Base-by-base conservation (phyloP, 2,797 vertebrate genomes). In the Lagodon rhomboides region DNA sequence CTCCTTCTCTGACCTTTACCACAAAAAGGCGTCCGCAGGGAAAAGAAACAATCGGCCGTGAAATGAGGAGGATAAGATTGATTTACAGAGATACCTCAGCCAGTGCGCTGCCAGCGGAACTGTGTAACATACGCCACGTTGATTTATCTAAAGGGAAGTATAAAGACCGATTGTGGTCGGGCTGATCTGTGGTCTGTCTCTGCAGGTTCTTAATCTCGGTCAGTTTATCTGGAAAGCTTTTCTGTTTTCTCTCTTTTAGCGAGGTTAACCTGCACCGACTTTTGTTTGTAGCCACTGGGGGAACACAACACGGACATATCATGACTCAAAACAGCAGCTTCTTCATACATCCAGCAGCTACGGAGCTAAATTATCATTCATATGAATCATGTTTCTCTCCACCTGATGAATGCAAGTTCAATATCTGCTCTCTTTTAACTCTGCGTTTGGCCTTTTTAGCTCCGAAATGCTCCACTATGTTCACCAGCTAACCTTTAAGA, bases 41-140 rank as follows among this genome's bases (percentile, higher is more conserved):
- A 56, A 61, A 83, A 85, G 69, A 89, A 85, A 85, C 89, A 80
- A 89, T 89, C 89, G 68, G 65, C 58, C 0, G 13, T 64, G 75
- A 91, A 90, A 91, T 80, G 80, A 87, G 73, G 73, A 75, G 82
- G 85, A 85, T 70, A n/a, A 73, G 79, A 90, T 88, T 83, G 88
- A 91, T 87, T 88, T 66, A 72, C 9, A 0, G 68, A 50, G 83
- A 69, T 73, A 77, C 72, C 72, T 68, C 55, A 63, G 59, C 51
- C 47, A 18, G 11, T n/a, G 59, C 15, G 67, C 51, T 22, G 63
- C 47, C 25, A 38, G 51, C 58, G 22, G 64, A 75, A 67, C 23
- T 58, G 67, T 63, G 51, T 55, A n/a, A 85, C 63, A 47, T 47
- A 41, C 27, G 38, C 43, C 22, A 9, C 22, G 67, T 25, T 66